These are phyloP conservation scores for Embidobia sp. DNA, from an alignment of 2,888 invertebrate genomes.

Conservation along the genomic window DNA sequence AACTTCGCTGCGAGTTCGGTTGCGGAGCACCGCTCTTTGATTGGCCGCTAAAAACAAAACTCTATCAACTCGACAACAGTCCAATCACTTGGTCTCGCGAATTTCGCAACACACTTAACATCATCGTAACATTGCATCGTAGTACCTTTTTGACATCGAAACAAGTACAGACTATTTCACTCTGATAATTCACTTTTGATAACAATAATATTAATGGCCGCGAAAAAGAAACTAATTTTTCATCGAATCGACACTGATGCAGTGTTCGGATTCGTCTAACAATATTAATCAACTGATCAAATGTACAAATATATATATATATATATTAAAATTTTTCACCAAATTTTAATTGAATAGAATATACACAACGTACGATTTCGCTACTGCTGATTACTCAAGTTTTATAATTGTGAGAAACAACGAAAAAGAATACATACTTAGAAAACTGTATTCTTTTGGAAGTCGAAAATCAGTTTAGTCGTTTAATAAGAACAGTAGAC, in stretches of 20 bases:
- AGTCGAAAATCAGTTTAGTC: too few species aligned
- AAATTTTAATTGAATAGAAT: constrained; percentile 1
- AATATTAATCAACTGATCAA: background rate
- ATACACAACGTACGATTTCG: constrained; percentile 10
- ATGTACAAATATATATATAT: constrained; percentile 8
- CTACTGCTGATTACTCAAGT: background rate
- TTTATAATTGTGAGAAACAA: background rate
- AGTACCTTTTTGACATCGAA: constrained; percentile 1
- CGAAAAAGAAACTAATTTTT: background rate
- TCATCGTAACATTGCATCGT: background rate
- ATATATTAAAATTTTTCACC: constrained; percentile 13
- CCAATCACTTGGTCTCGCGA: background rate
- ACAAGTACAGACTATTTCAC: background rate
- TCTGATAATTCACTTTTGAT: background rate
- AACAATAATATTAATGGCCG: too few species aligned
- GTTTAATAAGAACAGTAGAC: too few species aligned
- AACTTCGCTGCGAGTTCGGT: background rate
- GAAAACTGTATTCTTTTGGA: background rate
- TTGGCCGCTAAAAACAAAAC: background rate
- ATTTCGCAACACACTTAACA: background rate
- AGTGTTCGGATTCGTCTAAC: constrained; percentile 5
- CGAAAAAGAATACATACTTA: constrained; percentile 3
- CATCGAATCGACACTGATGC: constrained; percentile 19
- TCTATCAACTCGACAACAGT: background rate
- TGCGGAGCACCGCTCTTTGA: background rate